Evolutionary conservation across 2,888 invertebrate genomes (phyloP).

Genomic region (Julus scanicus): DNA sequence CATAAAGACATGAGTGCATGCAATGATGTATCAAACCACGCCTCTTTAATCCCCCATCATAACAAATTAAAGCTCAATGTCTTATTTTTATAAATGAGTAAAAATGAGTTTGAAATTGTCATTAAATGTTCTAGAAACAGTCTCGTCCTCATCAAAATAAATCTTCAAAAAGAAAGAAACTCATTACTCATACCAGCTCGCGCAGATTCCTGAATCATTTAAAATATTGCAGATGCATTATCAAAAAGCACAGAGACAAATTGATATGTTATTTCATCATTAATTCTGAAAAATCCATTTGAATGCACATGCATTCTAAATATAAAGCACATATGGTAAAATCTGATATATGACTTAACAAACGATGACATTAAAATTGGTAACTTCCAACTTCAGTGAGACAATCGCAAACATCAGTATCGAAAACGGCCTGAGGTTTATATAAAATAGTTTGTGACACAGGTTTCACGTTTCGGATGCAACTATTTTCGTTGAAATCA

Average conservation of each 20-base stretch:
- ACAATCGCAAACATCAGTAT: not conserved
- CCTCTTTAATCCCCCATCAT: not conserved
- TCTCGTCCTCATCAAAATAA: conserved; percentile 24
- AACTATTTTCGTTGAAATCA: not conserved
- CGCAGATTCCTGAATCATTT: not conserved
- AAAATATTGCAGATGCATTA: not conserved
- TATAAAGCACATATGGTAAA: not conserved
- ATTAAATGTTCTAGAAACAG: not conserved
- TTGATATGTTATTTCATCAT: conserved; percentile 19
- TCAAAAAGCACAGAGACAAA: not conserved
- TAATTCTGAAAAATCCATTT: conserved; percentile 35
- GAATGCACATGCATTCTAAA: not conserved
- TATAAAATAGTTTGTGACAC: not conserved
- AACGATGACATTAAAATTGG: not conserved
- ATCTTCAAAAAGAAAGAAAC: not conserved
- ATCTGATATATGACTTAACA: not conserved
- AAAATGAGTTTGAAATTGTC: not conserved
- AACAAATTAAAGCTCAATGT: not conserved
- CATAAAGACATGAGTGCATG: not conserved
- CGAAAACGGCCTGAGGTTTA: not conserved
- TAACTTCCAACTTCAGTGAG: not conserved
- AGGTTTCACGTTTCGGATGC: not conserved
- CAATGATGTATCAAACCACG: not conserved
- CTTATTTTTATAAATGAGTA: not conserved
- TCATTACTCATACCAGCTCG: not conserved